These are phyloP conservation scores for crab-eating macaque (Macaca fascicularis) DNA, from an alignment of 2,113 vertebrate species.

Conservation along the genomic window T2T-MFA8v1.1 NC_088394.1:83889001-83889500, in stretches of 20 bases:
- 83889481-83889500: neutral
- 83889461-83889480: neutral
- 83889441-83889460: neutral
- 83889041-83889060: neutral
- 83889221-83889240: accelerated
- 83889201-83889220: neutral
- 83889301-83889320: neutral
- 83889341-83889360: accelerated
- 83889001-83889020: neutral
- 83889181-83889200: accelerated
- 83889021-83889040: neutral
- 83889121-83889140: neutral
- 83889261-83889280: neutral
- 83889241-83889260: accelerated
- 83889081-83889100: too few relatives aligned
- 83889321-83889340: neutral
- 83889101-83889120: accelerated
- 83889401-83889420: neutral
- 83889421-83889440: accelerated
- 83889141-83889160: neutral
- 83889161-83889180: accelerated
- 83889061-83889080: neutral
- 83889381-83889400: accelerated
- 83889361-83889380: accelerated
- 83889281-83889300: neutral